Percentiles rank a stretch among this genome's conserved stretches.
These are phyloP conservation scores for Epirrhoe tristata DNA, from an alignment of 2,888 invertebrate genomes.

Conservation along the genomic window DNA sequence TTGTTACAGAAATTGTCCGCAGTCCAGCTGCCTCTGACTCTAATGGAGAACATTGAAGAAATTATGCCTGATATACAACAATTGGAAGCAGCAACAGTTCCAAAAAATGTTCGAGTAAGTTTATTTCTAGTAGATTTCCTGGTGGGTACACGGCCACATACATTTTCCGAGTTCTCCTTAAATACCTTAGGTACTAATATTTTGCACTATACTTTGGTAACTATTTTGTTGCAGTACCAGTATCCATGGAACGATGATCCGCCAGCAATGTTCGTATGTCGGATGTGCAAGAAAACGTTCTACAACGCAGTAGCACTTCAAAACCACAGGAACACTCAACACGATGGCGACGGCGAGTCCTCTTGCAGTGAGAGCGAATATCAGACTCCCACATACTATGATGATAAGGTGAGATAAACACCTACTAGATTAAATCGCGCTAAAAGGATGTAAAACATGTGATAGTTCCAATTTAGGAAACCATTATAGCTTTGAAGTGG, in stretches of 20 bases:
- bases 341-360: constrained; percentile 60
- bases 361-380: constrained; percentile 57
- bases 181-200: neutral
- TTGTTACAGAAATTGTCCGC: too few species aligned
- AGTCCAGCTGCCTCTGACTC: neutral
- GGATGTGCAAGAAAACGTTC: constrained; percentile 73
- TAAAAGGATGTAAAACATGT: too few species aligned
- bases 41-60: constrained; percentile 14
- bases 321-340: constrained; percentile 74
- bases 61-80: constrained; percentile 6
- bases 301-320: constrained; percentile 71
- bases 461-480: too few species aligned
- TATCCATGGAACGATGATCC: constrained; percentile 54
- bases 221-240: constrained; percentile 41
- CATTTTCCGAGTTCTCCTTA: too few species aligned
- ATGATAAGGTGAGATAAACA: constrained; percentile 46
- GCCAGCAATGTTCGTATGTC: constrained; percentile 61
- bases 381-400: constrained; percentile 39
- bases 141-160: too few species aligned
- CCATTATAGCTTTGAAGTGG: too few species aligned
- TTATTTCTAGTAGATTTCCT: too few species aligned
- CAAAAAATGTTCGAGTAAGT: constrained; percentile 31
- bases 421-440: too few species aligned
- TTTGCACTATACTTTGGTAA: neutral
- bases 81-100: constrained; percentile 3